Base-by-base conservation (phyloP, 1,140 invertebrate genomes). In the Caenorhabditis tropicalis region DNA sequence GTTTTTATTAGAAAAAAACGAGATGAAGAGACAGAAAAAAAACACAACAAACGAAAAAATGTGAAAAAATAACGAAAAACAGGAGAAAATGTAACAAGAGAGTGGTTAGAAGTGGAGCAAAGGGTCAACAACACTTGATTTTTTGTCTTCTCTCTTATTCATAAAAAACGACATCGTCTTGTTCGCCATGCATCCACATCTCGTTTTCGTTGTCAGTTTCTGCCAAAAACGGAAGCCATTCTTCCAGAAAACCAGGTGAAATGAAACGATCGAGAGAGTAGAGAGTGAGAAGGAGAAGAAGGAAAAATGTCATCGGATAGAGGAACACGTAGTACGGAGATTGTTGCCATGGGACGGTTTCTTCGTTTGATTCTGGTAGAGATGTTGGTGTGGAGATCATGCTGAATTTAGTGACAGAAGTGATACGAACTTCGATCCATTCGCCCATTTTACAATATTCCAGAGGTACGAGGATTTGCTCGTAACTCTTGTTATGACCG, bases 401-500 rank as follows among this genome's bases (percentile, higher is more conserved):
- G 74, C 88, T 84, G 83, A 90, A 90, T 82, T 90, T 90, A 21
- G 86, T 87, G 10, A 87, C 87, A n/a, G 81, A 85, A 21, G 87
- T 89, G 48, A 90, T 89, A 10, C 82, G 86, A 36, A 90, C 89
- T 65, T 82, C 36, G 19, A 83, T 83, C 83, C 87, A 84, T 70
- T 84, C 79, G 9, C 89, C 89, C 31, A 90, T 56, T 29, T 81
- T 19, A 33, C 48, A 43, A 16, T 82, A 29, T 48, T 46, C 49
- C 19, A 81, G 58, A 0, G 89, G 89, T 10, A 90, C 87, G 21
- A 90, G 85, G 81, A 90, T 89, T 16, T 99, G 98, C 91, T 98
- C 96, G 91, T 99, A 99, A 90, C 92, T 95, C 91, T 98, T 96
- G 92, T 98, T 99, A 92, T 99, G 97, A 0, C 94, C 96, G 3